Percentiles rank a stretch among this genome's conserved stretches.
Conservation (phyloP, 2,797 vertebrate genomes). For the Scolopax bukidnonensis region DNA sequence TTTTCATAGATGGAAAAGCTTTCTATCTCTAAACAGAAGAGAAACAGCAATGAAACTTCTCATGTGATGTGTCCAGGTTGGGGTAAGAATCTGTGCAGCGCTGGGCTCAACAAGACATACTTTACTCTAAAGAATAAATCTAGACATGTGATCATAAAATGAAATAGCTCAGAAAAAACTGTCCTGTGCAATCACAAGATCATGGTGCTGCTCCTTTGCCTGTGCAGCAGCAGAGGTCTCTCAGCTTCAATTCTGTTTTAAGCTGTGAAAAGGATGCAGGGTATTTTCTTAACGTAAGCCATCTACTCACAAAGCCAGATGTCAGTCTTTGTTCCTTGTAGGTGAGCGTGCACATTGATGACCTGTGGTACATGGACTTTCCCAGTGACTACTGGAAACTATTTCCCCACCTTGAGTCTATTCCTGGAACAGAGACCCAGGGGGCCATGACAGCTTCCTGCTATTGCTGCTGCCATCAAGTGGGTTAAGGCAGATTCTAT, state of each 20-base stretch:
- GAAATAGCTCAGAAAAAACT: not conserved
- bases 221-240: not conserved
- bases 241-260: not conserved
- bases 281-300: not conserved
- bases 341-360: not conserved
- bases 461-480: not conserved
- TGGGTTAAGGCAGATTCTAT: not conserved
- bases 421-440: not conserved
- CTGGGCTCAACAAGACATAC: not conserved
- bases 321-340: rapidly evolving
- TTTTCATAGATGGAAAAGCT: not conserved
- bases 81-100: not conserved
- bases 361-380: not conserved
- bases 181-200: not conserved
- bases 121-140: not conserved
- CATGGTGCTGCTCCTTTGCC: not conserved
- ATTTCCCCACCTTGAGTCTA: rapidly evolving
- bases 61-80: not conserved
- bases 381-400: not conserved
- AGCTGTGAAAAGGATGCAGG: not conserved
- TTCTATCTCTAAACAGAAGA: not conserved
- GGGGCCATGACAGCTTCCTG: not conserved
- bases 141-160: not conserved
- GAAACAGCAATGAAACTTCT: not conserved
- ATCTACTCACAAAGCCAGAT: not conserved